Conservation (phyloP, 1,140 invertebrate species). For the Parapsyche elsis region DNA sequence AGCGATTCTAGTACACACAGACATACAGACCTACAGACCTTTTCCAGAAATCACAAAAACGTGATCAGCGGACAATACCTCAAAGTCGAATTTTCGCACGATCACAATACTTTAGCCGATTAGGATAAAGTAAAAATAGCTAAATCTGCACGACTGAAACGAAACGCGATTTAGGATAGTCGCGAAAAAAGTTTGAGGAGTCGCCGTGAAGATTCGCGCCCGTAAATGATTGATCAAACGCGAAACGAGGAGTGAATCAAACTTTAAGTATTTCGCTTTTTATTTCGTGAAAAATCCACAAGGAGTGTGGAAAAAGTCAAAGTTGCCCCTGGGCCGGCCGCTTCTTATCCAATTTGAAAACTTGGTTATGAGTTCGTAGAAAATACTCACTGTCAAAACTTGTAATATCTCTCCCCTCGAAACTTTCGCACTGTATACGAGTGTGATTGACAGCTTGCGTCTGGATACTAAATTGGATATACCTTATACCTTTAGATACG, state of each 20-base stretch:
- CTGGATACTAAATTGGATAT: slow-evolving; percentile 18
- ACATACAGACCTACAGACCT: no score
- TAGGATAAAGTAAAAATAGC: no score
- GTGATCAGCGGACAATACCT: no score
- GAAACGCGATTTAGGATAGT: neutral
- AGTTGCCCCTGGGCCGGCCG: slow-evolving; percentile 6
- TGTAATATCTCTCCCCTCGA: slow-evolving; percentile 17
- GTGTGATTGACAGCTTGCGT: slow-evolving; percentile 21
- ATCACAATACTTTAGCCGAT: no score
- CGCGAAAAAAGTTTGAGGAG: neutral
- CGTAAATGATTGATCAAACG: slow-evolving; percentile 13
- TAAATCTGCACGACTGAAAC: no score
- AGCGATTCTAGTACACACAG: no score
- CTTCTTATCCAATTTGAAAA: slow-evolving; percentile 26
- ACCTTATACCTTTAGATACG: neutral
- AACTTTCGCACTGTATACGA: slow-evolving; percentile 16
- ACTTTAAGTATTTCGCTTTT: neutral
- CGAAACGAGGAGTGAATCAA: neutral
- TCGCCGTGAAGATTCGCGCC: neutral
- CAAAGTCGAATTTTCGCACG: no score
- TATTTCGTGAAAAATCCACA: slow-evolving; percentile 13
- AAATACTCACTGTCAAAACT: slow-evolving; percentile 22
- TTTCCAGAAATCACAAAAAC: no score
- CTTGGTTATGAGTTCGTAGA: slow-evolving; percentile 18
- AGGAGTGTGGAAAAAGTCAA: slow-evolving; percentile 14